Percentiles rank a stretch among this genome's conserved stretches.
phyloP scores from a whole-genome alignment of 2,113 vertebrate species.

The Amblyopsis rosae region DNA sequence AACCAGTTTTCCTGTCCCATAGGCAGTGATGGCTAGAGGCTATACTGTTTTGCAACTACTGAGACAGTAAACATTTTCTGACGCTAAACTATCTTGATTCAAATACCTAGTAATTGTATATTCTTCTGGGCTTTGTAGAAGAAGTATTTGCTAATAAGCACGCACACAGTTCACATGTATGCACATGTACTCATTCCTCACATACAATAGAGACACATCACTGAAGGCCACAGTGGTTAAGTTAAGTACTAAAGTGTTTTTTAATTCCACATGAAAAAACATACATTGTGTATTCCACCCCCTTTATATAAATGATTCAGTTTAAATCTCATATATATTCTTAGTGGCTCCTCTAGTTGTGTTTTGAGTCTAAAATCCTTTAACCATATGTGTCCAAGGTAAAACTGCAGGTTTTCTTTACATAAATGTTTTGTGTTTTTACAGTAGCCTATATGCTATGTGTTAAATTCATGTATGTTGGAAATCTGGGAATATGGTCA shows the following conservation, averaged over 20 bases:
- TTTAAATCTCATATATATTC: slow-evolving; percentile 61
- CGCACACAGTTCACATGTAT: slow-evolving; percentile 1
- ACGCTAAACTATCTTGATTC: slow-evolving; percentile 9
- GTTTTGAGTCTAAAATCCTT: slow-evolving; percentile 37
- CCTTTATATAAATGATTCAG: slow-evolving; percentile 64
- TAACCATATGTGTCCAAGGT: no score
- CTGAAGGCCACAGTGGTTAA: neutral
- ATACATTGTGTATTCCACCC: slow-evolving; percentile 56
- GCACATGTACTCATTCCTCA: slow-evolving; percentile 6
- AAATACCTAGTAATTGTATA: slow-evolving; percentile 20
- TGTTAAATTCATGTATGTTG: no score
- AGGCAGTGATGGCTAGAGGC: no score
- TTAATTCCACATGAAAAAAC: slow-evolving; percentile 24
- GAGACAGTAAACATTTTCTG: no score
- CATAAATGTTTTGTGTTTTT: no score
- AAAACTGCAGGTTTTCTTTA: no score
- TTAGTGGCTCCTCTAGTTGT: slow-evolving; percentile 49
- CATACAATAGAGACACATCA: neutral
- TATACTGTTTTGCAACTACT: no score
- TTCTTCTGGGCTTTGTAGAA: slow-evolving; percentile 3
- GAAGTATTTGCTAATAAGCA: no score
- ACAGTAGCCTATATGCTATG: no score
- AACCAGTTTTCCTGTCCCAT: no score
- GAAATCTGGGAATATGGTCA: no score
- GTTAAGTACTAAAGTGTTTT: slow-evolving; percentile 10